Conservation (phyloP, 1,140 invertebrate species). For the Macrostomum lignano region DNA sequence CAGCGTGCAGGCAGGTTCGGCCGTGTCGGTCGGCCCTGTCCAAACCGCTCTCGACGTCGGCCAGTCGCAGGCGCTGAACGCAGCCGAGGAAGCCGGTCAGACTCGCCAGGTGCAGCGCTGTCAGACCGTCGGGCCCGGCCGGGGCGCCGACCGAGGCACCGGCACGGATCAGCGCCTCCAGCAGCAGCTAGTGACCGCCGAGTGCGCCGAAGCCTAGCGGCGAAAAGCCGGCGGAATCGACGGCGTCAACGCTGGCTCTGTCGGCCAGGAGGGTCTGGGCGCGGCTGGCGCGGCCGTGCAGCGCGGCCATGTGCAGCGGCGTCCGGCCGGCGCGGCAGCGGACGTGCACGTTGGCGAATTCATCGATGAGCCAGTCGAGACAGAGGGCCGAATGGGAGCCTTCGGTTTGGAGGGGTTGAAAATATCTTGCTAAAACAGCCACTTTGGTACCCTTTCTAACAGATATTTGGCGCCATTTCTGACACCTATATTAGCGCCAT, state of each 20-base stretch:
- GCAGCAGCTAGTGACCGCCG: too few species aligned
- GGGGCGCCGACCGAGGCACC: too few species aligned
- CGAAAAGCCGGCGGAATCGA: too few species aligned
- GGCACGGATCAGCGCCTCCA: too few species aligned
- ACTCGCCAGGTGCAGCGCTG: too few species aligned
- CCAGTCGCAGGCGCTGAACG: constrained; percentile 29
- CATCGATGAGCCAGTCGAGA: constrained; percentile 31
- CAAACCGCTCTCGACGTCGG: constrained; percentile 27
- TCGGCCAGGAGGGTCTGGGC: constrained; percentile 37
- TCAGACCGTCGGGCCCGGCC: too few species aligned
- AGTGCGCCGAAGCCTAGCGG: too few species aligned
- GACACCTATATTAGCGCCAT: too few species aligned
- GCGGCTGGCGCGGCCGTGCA: constrained; percentile 37
- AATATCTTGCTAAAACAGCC: constrained; percentile 31
- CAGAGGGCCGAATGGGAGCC: constrained; percentile 35
- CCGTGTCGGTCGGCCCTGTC: constrained; percentile 30
- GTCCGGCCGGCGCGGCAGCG: constrained; percentile 35
- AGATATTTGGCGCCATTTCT: too few species aligned
- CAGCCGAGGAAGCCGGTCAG: constrained; percentile 34
- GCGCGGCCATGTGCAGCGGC: constrained; percentile 38
- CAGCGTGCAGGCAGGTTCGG: constrained; percentile 32
- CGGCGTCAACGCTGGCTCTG: too few species aligned
- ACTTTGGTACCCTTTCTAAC: constrained; percentile 30
- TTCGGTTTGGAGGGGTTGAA: constrained; percentile 27
- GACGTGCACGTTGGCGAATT: constrained; percentile 33